A percentile compares a stretch with the other conserved stretches of the same genome.
Conservation (phyloP, 2,113 vertebrate species). For the Pedetes capensis region DNA sequence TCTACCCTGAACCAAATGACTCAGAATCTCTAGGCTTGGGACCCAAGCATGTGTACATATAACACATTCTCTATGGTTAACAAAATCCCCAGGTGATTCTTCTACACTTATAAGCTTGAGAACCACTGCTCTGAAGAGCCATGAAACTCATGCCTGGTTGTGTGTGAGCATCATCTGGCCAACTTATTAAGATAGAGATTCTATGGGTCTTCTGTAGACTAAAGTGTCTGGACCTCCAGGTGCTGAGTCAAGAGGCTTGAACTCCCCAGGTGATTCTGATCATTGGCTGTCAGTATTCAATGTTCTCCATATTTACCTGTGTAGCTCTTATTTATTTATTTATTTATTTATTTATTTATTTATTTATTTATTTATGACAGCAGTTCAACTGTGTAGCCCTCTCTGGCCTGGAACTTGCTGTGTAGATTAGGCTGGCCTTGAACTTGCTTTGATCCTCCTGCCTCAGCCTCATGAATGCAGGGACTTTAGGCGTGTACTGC, state of each 20-base stretch:
- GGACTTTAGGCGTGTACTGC: too few species aligned
- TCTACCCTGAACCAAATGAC: not conserved
- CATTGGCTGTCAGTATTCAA: not conserved
- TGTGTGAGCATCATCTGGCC: constrained; percentile 19
- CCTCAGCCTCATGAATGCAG: too few species aligned
- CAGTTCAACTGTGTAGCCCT: too few species aligned
- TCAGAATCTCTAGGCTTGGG: not conserved
- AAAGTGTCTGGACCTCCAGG: not conserved
- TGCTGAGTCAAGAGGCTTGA: not conserved
- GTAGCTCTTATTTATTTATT: not conserved
- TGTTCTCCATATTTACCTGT: not conserved
- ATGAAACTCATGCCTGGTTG: not conserved
- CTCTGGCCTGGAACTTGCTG: too few species aligned
- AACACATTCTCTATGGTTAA: not conserved
- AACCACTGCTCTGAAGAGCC: not conserved
- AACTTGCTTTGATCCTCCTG: too few species aligned
- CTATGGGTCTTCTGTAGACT: not conserved
- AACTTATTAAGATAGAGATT: not conserved
- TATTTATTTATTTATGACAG: too few species aligned
- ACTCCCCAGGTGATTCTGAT: not conserved
- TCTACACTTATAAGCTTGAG: not conserved
- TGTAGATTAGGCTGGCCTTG: too few species aligned
- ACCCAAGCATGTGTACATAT: constrained; percentile 12
- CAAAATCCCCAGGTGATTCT: constrained; percentile 17
- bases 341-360: too few species aligned